Evolutionary conservation across 1,140 invertebrate species (phyloP).

Genomic region (Drosophila truncata): DNA sequence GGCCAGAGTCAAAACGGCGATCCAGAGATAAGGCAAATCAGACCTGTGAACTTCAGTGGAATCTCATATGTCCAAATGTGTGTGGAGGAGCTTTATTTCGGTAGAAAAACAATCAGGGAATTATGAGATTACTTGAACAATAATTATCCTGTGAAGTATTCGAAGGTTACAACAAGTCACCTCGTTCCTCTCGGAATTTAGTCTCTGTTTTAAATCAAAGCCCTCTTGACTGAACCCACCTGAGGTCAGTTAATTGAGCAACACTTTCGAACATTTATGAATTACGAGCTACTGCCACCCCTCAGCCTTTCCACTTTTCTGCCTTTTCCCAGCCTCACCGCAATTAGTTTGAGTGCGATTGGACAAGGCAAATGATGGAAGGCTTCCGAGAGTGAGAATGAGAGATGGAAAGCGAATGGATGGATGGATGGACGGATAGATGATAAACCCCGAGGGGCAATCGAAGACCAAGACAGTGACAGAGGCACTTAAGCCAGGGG

Average conservation of each 20-base stretch:
- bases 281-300: conserved; percentile 4
- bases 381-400: conserved; percentile 7
- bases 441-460: conserved; percentile 36
- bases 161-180: neutral
- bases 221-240: conserved; percentile 2
- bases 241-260: conserved; percentile 39
- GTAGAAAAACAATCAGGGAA: neutral
- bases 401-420: neutral
- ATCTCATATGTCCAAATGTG: neutral
- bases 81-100: neutral
- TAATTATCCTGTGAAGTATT: neutral
- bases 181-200: neutral
- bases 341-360: conserved; percentile 59
- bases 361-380: conserved; percentile 30
- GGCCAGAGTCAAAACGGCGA: neutral
- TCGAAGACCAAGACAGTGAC: conserved; percentile 54
- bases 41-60: conserved; percentile 22
- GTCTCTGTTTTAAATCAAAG: conserved; percentile 3
- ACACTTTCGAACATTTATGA: conserved; percentile 42
- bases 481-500: conserved; percentile 45
- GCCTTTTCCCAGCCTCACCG: conserved; percentile 25
- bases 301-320: conserved; percentile 3
- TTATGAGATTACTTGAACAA: neutral
- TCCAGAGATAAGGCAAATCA: conserved; percentile 27
- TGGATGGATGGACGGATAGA: conserved; percentile 1